phyloP scores from a whole-genome alignment of 1,140 invertebrate species.

The Ctenoplectra terminalis region DNA sequence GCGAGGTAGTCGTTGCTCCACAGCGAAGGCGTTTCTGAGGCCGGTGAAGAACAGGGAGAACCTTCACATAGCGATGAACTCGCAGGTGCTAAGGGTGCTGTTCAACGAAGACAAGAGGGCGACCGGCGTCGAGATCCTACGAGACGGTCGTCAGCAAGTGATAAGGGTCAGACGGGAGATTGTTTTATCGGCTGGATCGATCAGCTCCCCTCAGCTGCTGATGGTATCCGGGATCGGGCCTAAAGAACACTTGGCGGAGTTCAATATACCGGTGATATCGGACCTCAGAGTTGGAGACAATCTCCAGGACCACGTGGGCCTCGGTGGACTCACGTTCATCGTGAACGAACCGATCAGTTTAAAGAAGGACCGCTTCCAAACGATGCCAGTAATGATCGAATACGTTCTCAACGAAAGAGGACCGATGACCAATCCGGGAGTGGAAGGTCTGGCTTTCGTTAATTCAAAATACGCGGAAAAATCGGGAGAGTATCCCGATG shows the following conservation, averaged over 20 bases:
- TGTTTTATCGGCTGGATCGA: constrained; percentile 91
- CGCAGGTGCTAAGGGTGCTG: constrained; percentile 89
- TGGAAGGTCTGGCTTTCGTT: constrained; percentile 92
- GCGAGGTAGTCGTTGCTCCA: constrained; percentile 93
- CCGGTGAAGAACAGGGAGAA: constrained; percentile 91
- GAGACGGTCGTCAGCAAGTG: constrained; percentile 85
- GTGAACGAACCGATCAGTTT: constrained; percentile 91
- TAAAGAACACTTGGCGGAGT: constrained; percentile 88
- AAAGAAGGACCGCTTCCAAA: constrained; percentile 90
- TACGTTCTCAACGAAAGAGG: constrained; percentile 91
- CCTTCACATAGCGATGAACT: constrained; percentile 91
- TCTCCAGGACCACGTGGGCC: constrained; percentile 92
- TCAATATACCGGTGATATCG: constrained; percentile 89
- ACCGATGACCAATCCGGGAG: constrained; percentile 90
- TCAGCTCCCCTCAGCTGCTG: constrained; percentile 92
- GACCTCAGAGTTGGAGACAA: constrained; percentile 92
- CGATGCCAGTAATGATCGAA: constrained; percentile 89
- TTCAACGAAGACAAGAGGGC: constrained; percentile 88
- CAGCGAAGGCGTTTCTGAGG: constrained; percentile 93
- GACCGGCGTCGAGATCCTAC: constrained; percentile 89
- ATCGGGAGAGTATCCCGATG: constrained; percentile 90
- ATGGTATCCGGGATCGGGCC: constrained; percentile 96
- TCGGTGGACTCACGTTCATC: constrained; percentile 92
- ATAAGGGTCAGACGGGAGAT: constrained; percentile 90
- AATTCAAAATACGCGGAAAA: constrained; percentile 92